Base-by-base conservation (phyloP, 2,888 invertebrate species). In the Drosophila diplacantha region DNA sequence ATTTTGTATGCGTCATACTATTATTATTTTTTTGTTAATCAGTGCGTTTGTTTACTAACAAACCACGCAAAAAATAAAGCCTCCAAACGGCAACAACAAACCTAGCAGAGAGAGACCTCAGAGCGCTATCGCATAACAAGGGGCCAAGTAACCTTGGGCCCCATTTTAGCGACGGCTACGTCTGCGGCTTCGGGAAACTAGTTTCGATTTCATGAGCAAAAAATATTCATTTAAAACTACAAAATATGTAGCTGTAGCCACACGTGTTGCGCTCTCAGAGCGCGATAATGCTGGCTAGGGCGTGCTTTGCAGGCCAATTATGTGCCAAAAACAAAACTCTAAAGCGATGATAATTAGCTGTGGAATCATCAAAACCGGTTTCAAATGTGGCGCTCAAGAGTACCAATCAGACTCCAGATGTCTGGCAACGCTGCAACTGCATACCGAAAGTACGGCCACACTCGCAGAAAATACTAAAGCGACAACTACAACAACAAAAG, bases 231-330 rank as follows among this genome's bases (percentile, higher is more conserved):
- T 52, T 37, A 44, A 43, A 41, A 44, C 32, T 54, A 20, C 32
- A 32, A 57, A 56, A 34, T 39, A 67, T 46, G 41, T 41, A 16
- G 24, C 6, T 26, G 67, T 74, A 65, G 37, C 53, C 46, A 71
- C 81, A 78, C 78, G 78, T 81, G 81, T 75, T 70, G 72, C 75
- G 72, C 81, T 81, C 75, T 29, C 46, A 64, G 41, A 38, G 11
- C 18, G 46, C 44, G 47, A 52, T 54, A 29, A 12, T 55, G 61
- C 35, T 59, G 24, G 14, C 22, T 7, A 3, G 49, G 67, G 49
- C 68, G 67, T 61, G 67, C 35, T 49, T 38, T 18, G 47, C 46
- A 60, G 16, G 32, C 50, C 43, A 43, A 50, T 49, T 60, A 26
- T 51, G 32, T 51, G 60, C 49, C 51, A 60, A 60, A 50, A 60